These are phyloP conservation scores for Triplophysa dalaica DNA, from an alignment of 2,113 vertebrate genomes.

Conservation along the genomic window DNA sequence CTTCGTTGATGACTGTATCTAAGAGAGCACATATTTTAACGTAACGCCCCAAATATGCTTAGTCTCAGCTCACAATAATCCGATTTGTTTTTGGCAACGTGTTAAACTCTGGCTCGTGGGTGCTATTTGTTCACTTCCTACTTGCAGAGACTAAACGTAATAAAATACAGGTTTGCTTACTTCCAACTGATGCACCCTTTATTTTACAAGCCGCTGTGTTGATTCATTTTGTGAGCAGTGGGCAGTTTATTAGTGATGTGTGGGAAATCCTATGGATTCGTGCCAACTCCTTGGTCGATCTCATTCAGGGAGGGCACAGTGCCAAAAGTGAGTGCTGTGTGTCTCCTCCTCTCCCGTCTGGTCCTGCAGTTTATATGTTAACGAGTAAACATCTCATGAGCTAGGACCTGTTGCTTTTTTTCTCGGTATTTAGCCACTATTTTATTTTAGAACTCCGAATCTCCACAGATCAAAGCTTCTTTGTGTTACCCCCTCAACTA, in stretches of 20 bases:
- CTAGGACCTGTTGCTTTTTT: not conserved
- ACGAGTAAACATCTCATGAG: slow-evolving; percentile 8
- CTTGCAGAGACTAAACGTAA: slow-evolving; percentile 6
- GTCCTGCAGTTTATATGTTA: slow-evolving; percentile 23
- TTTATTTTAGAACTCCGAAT: not conserved
- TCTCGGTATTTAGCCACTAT: not conserved
- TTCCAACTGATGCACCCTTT: slow-evolving; percentile 38
- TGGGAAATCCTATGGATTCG: slow-evolving; percentile 48
- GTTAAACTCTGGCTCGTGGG: slow-evolving; percentile 8
- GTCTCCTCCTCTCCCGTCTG: slow-evolving; percentile 4
- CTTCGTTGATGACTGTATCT: not conserved
- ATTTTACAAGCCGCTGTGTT: slow-evolving; percentile 52
- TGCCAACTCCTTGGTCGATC: slow-evolving; percentile 21
- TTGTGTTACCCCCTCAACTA: not conserved
- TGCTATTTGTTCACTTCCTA: not conserved
- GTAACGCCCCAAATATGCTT: not conserved
- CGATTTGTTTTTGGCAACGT: slow-evolving; percentile 12
- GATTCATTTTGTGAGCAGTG: slow-evolving; percentile 43
- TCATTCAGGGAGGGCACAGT: slow-evolving; percentile 1
- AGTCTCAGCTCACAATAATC: slow-evolving; percentile 14
- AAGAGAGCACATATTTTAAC: not conserved
- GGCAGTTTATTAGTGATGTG: slow-evolving; percentile 54
- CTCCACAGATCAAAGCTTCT: not conserved
- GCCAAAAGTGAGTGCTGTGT: slow-evolving; percentile 12
- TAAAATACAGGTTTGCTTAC: slow-evolving; percentile 31